phyloP scores from a whole-genome alignment of 2,113 vertebrate genomes.

The Triplophysa dalaica region DNA sequence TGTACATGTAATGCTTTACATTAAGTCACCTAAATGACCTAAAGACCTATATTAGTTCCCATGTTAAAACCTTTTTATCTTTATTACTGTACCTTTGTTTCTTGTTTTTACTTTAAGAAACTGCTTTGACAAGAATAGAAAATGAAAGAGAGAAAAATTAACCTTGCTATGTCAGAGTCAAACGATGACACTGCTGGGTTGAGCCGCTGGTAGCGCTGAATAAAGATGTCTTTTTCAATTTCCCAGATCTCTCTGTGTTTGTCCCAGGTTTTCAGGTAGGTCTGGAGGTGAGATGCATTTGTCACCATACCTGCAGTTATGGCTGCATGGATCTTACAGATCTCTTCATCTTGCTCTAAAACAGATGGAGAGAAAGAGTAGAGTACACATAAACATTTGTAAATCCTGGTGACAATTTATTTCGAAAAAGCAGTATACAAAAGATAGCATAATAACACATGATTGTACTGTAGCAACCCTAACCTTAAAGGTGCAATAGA shows the following conservation, averaged over 20 bases:
- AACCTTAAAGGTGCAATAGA: too few relatives aligned
- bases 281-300: constrained; percentile 73
- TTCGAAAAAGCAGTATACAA: too few relatives aligned
- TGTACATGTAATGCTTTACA: too few relatives aligned
- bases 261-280: constrained; percentile 85
- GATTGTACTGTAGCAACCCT: too few relatives aligned
- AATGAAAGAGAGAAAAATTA: neutral
- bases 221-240: constrained; percentile 83
- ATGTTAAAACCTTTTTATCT: too few relatives aligned
- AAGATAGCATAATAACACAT: too few relatives aligned
- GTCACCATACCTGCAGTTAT: constrained; percentile 76
- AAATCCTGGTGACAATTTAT: too few relatives aligned
- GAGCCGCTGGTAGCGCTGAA: constrained; percentile 79
- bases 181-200: constrained; percentile 83
- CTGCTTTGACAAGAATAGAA: neutral
- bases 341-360: constrained; percentile 82
- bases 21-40: too few relatives aligned
- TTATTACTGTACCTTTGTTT: too few relatives aligned
- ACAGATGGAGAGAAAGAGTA: neutral
- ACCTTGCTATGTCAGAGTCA: constrained; percentile 85
- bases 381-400: too few relatives aligned
- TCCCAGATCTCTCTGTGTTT: constrained; percentile 86
- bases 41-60: too few relatives aligned
- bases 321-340: constrained; percentile 81
- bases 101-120: neutral